These are phyloP conservation scores for Bombus polaris DNA, from an alignment of 1,140 invertebrate species.

Conservation along the genomic window DNA sequence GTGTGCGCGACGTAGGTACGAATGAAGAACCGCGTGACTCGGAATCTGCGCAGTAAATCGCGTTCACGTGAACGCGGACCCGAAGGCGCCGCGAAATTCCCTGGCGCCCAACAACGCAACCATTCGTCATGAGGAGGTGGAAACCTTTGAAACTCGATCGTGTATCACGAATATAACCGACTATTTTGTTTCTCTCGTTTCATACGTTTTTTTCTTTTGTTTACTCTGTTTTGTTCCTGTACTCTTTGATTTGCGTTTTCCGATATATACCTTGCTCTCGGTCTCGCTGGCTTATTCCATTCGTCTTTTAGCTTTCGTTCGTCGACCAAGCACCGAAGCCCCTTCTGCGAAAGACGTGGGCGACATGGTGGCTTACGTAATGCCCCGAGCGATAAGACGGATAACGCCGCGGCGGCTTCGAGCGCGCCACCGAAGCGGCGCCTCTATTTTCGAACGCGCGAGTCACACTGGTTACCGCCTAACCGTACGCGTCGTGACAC, in stretches of 20 bases:
- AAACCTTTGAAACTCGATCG: constrained; percentile 15
- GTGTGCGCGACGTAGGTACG: constrained; percentile 49
- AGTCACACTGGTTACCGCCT: constrained; percentile 51
- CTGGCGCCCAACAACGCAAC: neutral
- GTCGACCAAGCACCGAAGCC: constrained; percentile 36
- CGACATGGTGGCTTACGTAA: constrained; percentile 64
- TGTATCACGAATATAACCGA: neutral
- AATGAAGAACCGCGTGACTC: constrained; percentile 60
- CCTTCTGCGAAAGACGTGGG: constrained; percentile 58
- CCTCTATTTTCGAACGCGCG: constrained; percentile 65
- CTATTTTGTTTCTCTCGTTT: neutral
- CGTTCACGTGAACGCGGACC: constrained; percentile 52
- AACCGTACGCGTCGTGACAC: constrained; percentile 9
- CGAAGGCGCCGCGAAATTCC: constrained; percentile 47
- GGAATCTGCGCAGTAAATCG: constrained; percentile 68
- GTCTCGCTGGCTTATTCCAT: neutral
- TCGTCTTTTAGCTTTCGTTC: neutral
- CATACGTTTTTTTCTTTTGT: neutral
- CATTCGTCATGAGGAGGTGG: constrained; percentile 33
- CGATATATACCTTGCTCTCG: neutral
- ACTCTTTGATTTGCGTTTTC: too few species aligned
- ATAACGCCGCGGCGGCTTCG: constrained; percentile 50
- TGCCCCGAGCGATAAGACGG: constrained; percentile 60
- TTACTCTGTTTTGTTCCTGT: neutral
- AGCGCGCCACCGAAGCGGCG: constrained; percentile 54